Evolutionary conservation across 2,888 invertebrate species (phyloP).

Genomic region (Perizoma affinitatum): DNA sequence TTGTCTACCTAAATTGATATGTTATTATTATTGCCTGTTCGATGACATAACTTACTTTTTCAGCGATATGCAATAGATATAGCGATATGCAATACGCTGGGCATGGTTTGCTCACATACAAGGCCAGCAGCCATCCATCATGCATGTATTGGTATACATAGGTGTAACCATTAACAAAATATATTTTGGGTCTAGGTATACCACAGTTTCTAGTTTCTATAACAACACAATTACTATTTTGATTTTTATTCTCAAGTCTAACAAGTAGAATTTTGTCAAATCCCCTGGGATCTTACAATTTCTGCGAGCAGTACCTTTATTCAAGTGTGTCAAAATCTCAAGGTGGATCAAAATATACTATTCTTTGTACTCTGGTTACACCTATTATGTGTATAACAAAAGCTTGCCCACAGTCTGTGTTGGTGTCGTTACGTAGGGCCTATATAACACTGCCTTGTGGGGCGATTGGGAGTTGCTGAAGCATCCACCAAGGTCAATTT

Average conservation of each 20-base stretch:
- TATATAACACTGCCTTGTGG: conserved; percentile 74
- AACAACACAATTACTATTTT: too few species aligned
- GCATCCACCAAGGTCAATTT: conserved; percentile 82
- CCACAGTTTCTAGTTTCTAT: too few species aligned
- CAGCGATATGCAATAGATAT: conserved; percentile 59
- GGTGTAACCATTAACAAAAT: conserved; percentile 34
- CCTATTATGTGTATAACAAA: conserved; percentile 36
- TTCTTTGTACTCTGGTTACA: conserved; percentile 33
- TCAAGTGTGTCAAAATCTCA: neutral
- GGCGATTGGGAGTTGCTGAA: conserved; percentile 70
- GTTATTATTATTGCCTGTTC: conserved; percentile 71
- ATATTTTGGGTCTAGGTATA: too few species aligned
- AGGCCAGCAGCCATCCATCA: conserved; percentile 57
- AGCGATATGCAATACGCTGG: conserved; percentile 60
- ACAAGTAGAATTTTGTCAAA: too few species aligned
- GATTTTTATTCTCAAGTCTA: too few species aligned
- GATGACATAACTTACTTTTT: conserved; percentile 41
- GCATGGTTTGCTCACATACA: conserved; percentile 59
- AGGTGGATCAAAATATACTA: conserved; percentile 6
- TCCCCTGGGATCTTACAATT: too few species aligned
- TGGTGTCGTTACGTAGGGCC: conserved; percentile 48
- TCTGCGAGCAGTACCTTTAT: too few species aligned
- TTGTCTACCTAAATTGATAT: conserved; percentile 69
- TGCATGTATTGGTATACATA: conserved; percentile 47
- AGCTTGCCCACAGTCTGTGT: conserved; percentile 48